A percentile compares a stretch with the other conserved stretches of the same genome.
Evolutionary conservation across 2,888 invertebrate genomes (phyloP).

Genomic region (Leucoma salicis): DNA sequence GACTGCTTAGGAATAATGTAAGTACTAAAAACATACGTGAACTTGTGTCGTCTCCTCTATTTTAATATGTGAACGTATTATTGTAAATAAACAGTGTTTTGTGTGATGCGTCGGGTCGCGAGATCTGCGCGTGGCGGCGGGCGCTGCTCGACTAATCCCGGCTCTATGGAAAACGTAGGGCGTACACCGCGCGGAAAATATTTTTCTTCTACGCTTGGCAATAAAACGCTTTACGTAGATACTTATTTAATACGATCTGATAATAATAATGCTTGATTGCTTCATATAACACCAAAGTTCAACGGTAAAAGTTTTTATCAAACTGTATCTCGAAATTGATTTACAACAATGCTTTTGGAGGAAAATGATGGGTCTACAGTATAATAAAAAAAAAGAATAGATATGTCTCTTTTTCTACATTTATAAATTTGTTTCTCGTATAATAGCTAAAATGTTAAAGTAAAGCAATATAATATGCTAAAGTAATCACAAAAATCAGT

Average conservation of each 20-base stretch:
- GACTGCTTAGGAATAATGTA: slow-evolving; percentile 24
- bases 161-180: slow-evolving; percentile 39
- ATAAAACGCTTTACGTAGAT: background rate
- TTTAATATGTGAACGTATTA: slow-evolving; percentile 52
- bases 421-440: no score
- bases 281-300: no score
- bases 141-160: slow-evolving; percentile 60
- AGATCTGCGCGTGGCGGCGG: slow-evolving; percentile 60
- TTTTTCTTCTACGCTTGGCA: slow-evolving; percentile 40
- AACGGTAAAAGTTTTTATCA: no score
- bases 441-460: no score
- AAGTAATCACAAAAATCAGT: no score
- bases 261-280: background rate
- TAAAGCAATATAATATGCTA: no score
- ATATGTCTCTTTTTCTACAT: no score
- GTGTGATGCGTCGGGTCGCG: slow-evolving; percentile 41
- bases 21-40: slow-evolving; percentile 53
- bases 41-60: slow-evolving; percentile 58
- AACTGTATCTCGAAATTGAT: no score
- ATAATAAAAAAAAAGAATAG: no score
- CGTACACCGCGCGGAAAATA: slow-evolving; percentile 44
- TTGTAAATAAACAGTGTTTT: slow-evolving; percentile 67
- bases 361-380: no score
- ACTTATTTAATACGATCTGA: slow-evolving; percentile 11
- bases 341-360: no score